Base-by-base conservation (phyloP, 2,113 vertebrate genomes). In the Arvicanthis niloticus region DNA sequence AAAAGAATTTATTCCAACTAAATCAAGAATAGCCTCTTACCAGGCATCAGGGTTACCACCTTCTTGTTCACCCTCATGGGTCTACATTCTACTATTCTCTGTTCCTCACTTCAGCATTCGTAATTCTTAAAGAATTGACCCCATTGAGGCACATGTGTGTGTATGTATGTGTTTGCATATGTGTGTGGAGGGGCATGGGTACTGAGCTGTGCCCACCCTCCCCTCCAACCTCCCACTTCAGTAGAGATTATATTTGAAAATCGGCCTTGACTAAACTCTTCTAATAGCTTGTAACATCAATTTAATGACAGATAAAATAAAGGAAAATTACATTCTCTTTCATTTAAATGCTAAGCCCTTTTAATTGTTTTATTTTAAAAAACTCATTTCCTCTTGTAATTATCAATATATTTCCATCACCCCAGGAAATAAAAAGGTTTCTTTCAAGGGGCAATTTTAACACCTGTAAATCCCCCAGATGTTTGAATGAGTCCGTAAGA, bases 361-460 rank as follows among this genome's bases (percentile, higher is more conserved):
- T 96, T 96, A 97, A 97, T 97, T 96, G 93, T 97, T 95, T 96
- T 96, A 94, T 95, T 93, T 58, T 65, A 24, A 88, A 97, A 97
- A 96, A 92, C 67, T 95, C 78, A 95, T 98, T 97, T 97, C 58
- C 88, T 29, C 78, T 70, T 89, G 87, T 93, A 97, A 97, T 97
- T 97, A 97, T 97, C 96, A 98, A 97, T 97, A 94, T 95, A 98
- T 96, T 97, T 94, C 94, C 91, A 97, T 97, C 96, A 98, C 89
- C 87, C 93, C 93, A 96, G 93, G 96, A 98, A 98, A 98, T 96
- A 96, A 97, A 98, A 96, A 97, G 73, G 60, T 67, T 97, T 48
- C 81, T 97, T 97, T 97, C 94, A 94, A 96, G 96, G 82, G 97
- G 80, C 89, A 96, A 90, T 97, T 97, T 98, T 97, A 97, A 95